phyloP scores from a whole-genome alignment of 1,140 invertebrate species.

The Neoseiulus cucumeris region DNA sequence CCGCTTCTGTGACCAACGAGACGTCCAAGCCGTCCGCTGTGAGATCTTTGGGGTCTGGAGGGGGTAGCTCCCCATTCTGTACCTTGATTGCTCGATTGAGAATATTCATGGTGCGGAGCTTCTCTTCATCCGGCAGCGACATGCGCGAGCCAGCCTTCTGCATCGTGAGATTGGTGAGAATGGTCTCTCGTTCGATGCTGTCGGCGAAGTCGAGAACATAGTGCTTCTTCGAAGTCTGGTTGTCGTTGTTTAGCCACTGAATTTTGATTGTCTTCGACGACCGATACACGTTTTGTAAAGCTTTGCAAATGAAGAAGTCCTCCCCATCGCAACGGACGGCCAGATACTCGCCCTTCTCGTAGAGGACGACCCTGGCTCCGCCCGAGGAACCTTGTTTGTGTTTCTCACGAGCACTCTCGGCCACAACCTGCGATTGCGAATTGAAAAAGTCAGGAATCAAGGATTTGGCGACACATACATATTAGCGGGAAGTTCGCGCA shows the following conservation, averaged over 20 bases:
- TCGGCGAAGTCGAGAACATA: slow-evolving; percentile 73
- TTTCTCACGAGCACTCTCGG: not conserved
- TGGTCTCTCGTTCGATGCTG: slow-evolving; percentile 43
- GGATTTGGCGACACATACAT: too few relatives aligned
- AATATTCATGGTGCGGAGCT: slow-evolving; percentile 55
- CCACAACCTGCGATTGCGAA: not conserved
- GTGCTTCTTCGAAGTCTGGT: slow-evolving; percentile 20
- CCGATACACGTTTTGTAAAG: slow-evolving; percentile 63
- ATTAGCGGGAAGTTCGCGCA: too few relatives aligned
- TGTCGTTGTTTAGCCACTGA: slow-evolving; percentile 56
- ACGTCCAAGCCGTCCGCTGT: not conserved
- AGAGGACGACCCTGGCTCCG: slow-evolving; percentile 34
- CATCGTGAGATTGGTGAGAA: slow-evolving; percentile 61
- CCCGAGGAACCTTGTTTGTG: not conserved
- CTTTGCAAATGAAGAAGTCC: slow-evolving; percentile 71
- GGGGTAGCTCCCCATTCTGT: slow-evolving; percentile 36
- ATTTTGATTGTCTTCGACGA: slow-evolving; percentile 49
- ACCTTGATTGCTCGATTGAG: slow-evolving; percentile 58
- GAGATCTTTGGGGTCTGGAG: not conserved
- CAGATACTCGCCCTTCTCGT: slow-evolving; percentile 44
- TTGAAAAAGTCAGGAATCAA: not conserved
- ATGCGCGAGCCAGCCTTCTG: slow-evolving; percentile 44
- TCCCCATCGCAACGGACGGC: slow-evolving; percentile 59
- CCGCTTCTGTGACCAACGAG: not conserved
- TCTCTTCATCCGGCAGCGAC: slow-evolving; percentile 47